Evolutionary conservation across 2,888 invertebrate genomes (phyloP), one percentile per base, ranked within the genome.

Genomic region (Plagodis pulveraria): DNA sequence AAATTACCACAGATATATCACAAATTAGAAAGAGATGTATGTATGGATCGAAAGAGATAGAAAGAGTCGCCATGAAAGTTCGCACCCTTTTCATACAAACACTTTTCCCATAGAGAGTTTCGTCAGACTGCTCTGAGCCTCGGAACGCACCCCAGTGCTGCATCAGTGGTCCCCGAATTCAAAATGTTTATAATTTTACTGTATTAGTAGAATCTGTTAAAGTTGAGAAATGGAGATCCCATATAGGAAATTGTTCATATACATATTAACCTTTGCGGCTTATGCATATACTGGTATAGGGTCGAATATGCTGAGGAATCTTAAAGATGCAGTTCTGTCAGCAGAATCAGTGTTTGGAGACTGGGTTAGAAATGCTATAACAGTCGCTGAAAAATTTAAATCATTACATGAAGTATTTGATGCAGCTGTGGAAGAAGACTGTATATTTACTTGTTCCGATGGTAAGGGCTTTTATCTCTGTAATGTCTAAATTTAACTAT

Each of bases 271-370:
- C 43, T 96, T 97, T 81, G 84, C 96, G 62, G 96, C 96, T 0
- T 97, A 97, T 78, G 95, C 96, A 0, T 97, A 96, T 85, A 95
- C 96, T 41, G 97, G 97, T 12, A 96, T 96, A 82, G 97, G 97
- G 8, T 95, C 96, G 36, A 96, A 94, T 69, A 93, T 97, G 74
- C 88, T 97, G 64, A 89, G 93, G 60, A 96, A 96, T 86, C 86
- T 97, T 61, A 94, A 95, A 70, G 97, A 97, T 90, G 97, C 97
- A 6, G 96, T 97, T 49, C 87, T 97, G 61, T 94, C 96, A 0
- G 96, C 96, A 7, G 96, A 97, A 87, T 94, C 94, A n/a, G 94
- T 96, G 43, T 96, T 97, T 79, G 96, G 96, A 9, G 96, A 97
- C 80, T 94, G 96, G 70, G 94, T 97, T 71, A 93, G 94, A 66